These are phyloP conservation scores for Magallana angulata DNA, from an alignment of 1,140 invertebrate species.

Conservation along the genomic window DNA sequence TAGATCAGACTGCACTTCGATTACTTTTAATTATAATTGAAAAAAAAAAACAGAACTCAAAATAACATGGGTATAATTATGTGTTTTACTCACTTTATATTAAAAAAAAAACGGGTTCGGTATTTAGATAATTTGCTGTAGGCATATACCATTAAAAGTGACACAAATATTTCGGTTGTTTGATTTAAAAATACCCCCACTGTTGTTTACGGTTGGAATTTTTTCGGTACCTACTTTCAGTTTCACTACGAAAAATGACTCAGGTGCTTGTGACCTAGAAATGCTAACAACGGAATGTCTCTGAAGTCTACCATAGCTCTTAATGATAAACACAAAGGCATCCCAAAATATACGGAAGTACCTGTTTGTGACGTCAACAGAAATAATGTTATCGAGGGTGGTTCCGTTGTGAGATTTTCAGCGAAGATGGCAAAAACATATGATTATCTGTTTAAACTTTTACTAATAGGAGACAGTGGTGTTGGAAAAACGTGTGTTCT, in stretches of 20 bases:
- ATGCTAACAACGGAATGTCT: neutral
- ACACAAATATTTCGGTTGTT: too few species aligned
- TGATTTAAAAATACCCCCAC: too few species aligned
- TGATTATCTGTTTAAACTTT: conserved; percentile 98
- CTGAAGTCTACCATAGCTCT: neutral
- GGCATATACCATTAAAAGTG: too few species aligned
- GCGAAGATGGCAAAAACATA: conserved; percentile 89
- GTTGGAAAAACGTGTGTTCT: conserved; percentile 99
- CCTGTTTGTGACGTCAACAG: conserved; percentile 32
- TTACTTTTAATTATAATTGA: too few species aligned
- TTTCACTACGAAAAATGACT: conserved; percentile 20
- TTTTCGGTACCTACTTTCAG: conserved; percentile 22
- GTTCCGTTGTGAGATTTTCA: conserved; percentile 72
- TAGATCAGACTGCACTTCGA: too few species aligned
- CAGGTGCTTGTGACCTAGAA: conserved; percentile 32
- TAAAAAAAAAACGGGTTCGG: too few species aligned
- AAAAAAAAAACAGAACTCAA: too few species aligned
- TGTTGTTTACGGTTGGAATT: neutral
- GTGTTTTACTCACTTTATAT: too few species aligned
- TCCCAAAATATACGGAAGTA: conserved; percentile 26
- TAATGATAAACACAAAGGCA: neutral
- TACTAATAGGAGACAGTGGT: conserved; percentile 98
- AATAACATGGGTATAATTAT: too few species aligned
- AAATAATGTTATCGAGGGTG: conserved; percentile 68
- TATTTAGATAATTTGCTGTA: too few species aligned